These are phyloP conservation scores for Zophobas atratus DNA, from an alignment of 1,140 invertebrate species.

Conservation along the genomic window DNA sequence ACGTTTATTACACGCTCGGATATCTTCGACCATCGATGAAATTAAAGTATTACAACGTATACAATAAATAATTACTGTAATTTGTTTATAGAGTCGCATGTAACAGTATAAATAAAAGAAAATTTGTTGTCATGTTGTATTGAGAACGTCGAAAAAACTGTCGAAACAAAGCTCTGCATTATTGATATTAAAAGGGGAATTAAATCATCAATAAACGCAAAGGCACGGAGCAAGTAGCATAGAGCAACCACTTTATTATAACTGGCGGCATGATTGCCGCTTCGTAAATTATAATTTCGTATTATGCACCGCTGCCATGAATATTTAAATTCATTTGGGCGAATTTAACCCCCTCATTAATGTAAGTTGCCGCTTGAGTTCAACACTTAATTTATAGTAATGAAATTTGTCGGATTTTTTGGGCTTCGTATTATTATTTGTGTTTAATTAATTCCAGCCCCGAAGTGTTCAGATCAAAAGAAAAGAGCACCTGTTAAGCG, in stretches of 20 bases:
- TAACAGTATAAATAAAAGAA: too few species aligned
- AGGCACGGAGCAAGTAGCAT: background rate
- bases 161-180: constrained; percentile 12
- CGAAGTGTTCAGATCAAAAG: constrained; percentile 41
- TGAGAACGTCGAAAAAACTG: too few species aligned
- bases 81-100: too few species aligned
- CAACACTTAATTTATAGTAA: constrained; percentile 32
- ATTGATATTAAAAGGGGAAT: constrained; percentile 21
- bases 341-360: constrained; percentile 12
- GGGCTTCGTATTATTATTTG: constrained; percentile 33
- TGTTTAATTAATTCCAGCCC: constrained; percentile 44
- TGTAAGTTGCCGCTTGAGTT: constrained; percentile 7
- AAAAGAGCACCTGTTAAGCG: constrained; percentile 22
- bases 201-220: background rate
- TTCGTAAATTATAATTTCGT: constrained; percentile 22
- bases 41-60: too few species aligned
- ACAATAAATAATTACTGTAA: too few species aligned
- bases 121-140: too few species aligned
- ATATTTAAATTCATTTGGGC: constrained; percentile 32
- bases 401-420: constrained; percentile 37
- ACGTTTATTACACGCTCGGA: too few species aligned
- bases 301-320: constrained; percentile 17
- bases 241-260: constrained; percentile 29
- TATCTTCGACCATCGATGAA: too few species aligned
- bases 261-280: background rate